Conservation (phyloP, 2,888 invertebrate species). For the Strigamia crassipes region DNA sequence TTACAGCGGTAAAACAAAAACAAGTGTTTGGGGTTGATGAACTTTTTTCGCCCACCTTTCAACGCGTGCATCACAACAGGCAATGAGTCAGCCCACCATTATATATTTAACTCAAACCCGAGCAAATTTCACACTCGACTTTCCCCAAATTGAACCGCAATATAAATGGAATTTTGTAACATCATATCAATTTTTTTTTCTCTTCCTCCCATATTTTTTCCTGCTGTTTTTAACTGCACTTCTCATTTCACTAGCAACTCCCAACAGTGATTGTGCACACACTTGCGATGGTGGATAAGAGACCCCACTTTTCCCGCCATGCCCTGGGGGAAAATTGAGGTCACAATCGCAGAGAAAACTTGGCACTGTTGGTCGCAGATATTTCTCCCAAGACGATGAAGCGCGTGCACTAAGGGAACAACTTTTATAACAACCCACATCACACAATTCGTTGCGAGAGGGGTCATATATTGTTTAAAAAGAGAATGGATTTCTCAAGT, state of each 20-base stretch:
- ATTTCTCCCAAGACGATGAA: constrained; percentile 14
- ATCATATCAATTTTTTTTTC: background rate
- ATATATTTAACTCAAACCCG: constrained; percentile 7
- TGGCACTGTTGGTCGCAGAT: constrained; percentile 22
- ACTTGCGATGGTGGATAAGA: constrained; percentile 1
- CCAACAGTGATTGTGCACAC: background rate
- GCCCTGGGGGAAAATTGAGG: constrained; percentile 26
- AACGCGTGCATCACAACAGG: constrained; percentile 3
- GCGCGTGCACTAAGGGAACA: background rate
- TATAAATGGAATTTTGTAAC: constrained; percentile 1
- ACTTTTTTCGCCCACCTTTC: constrained; percentile 21
- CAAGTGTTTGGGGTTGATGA: constrained; percentile 11
- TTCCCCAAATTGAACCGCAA: background rate
- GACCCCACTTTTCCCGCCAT: constrained; percentile 17
- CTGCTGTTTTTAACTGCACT: background rate
- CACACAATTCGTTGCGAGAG: background rate
- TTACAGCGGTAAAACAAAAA: background rate
- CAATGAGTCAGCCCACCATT: constrained; percentile 10
- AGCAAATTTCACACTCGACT: constrained; percentile 23
- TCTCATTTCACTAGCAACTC: constrained; percentile 23
- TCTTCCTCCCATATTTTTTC: background rate
- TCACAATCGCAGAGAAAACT: constrained; percentile 18
- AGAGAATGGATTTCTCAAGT: background rate
- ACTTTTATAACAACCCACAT: background rate
- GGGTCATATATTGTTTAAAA: constrained; percentile 3